phyloP scores from a whole-genome alignment of 2,797 vertebrate species.

The Dicrostonyx torquatus region DNA sequence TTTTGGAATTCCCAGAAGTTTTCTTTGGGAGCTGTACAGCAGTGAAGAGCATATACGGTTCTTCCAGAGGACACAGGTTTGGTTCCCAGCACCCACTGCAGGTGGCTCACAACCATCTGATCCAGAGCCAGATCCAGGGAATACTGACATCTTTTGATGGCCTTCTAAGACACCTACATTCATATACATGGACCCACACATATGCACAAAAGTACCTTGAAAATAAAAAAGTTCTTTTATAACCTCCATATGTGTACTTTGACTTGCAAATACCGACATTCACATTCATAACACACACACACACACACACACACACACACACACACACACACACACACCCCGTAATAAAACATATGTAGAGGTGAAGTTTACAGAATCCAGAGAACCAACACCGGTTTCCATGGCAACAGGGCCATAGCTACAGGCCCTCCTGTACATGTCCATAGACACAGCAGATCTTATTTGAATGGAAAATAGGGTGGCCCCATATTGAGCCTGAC shows the following conservation, averaged over 20 bases:
- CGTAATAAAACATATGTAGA: background rate
- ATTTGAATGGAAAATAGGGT: rapidly evolving
- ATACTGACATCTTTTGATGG: background rate
- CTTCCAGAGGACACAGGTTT: background rate
- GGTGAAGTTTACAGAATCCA: background rate
- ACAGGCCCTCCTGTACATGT: slow-evolving; percentile 6
- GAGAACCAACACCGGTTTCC: background rate
- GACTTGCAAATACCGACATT: background rate
- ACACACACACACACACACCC: background rate
- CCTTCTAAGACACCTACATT: background rate
- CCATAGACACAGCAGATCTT: background rate
- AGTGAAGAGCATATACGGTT: background rate
- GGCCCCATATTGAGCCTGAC: slow-evolving; percentile 27
- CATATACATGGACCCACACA: background rate
- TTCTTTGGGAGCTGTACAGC: background rate
- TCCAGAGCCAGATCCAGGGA: background rate
- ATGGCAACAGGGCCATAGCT: background rate
- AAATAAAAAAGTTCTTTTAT: background rate
- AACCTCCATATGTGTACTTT: background rate
- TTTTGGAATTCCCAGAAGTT: background rate
- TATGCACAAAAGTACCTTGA: background rate
- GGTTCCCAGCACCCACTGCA: background rate
- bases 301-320: background rate
- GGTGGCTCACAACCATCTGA: background rate
- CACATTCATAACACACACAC: background rate